Conservation (phyloP, 2,888 invertebrate genomes). For the Tetrapedia diversipes region DNA sequence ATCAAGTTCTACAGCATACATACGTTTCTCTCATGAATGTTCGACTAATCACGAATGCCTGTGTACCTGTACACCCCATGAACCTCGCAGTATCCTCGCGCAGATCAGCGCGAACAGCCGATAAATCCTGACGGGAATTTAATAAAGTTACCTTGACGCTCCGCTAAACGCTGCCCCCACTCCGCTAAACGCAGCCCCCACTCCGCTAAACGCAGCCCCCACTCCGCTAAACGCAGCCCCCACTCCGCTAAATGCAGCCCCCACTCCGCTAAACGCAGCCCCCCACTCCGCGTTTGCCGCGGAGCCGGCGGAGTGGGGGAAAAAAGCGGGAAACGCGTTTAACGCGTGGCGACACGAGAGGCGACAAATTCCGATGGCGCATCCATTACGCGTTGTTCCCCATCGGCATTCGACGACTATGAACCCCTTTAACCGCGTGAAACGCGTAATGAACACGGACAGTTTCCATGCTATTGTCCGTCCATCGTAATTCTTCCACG, state of each 20-base stretch:
- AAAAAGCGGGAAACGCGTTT: slow-evolving; percentile 59
- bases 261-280: no score
- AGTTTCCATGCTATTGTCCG: slow-evolving; percentile 19
- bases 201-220: no score
- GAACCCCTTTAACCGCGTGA: slow-evolving; percentile 39
- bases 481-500: slow-evolving; percentile 11
- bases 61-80: background rate
- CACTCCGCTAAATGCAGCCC: no score
- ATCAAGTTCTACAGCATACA: no score
- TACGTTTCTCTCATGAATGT: background rate
- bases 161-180: slow-evolving; percentile 45
- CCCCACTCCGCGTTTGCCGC: background rate
- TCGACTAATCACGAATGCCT: background rate
- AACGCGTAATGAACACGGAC: slow-evolving; percentile 39
- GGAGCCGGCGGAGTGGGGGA: no score
- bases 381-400: slow-evolving; percentile 46
- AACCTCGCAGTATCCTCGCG: slow-evolving; percentile 33
- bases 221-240: slow-evolving; percentile 51
- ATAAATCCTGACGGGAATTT: slow-evolving; percentile 76
- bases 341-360: slow-evolving; percentile 44
- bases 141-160: slow-evolving; percentile 73
- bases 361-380: slow-evolving; percentile 60
- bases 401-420: slow-evolving; percentile 41
- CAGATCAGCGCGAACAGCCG: slow-evolving; percentile 67
- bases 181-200: slow-evolving; percentile 42